Evolutionary conservation across 1,140 invertebrate species (phyloP).

Genomic region (Diuraphis noxia): DNA sequence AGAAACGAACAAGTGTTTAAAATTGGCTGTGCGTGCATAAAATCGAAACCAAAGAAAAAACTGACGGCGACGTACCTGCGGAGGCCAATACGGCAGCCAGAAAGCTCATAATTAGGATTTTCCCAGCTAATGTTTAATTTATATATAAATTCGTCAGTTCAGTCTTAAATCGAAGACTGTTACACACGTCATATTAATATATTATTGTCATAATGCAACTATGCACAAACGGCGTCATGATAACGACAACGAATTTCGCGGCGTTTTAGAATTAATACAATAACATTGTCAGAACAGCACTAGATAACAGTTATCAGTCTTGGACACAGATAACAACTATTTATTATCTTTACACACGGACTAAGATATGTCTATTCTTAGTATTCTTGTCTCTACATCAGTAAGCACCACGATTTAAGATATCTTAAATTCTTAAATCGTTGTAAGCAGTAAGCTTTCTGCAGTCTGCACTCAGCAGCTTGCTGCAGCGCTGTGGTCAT

Average conservation of each 20-base stretch:
- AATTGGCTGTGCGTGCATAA: neutral
- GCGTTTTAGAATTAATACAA: constrained; percentile 8
- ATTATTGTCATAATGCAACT: neutral
- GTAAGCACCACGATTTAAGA: no score
- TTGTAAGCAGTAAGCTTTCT: no score
- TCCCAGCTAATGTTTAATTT: constrained; percentile 16
- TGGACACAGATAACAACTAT: no score
- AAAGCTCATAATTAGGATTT: constrained; percentile 44
- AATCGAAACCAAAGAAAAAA: neutral
- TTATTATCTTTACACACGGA: no score
- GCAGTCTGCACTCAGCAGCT: no score
- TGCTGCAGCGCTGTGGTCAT: no score
- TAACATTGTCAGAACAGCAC: neutral
- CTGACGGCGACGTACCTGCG: neutral
- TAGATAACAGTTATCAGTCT: neutral
- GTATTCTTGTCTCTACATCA: no score
- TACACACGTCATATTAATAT: neutral
- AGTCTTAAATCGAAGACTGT: neutral
- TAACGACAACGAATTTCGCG: neutral
- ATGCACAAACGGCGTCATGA: neutral
- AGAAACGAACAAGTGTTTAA: neutral
- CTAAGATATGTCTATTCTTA: no score
- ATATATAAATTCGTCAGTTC: neutral
- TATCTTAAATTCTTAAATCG: no score
- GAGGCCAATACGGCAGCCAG: constrained; percentile 44